Conservation (phyloP, 2,797 vertebrate genomes). For the Eospalax fontanierii region DNA sequence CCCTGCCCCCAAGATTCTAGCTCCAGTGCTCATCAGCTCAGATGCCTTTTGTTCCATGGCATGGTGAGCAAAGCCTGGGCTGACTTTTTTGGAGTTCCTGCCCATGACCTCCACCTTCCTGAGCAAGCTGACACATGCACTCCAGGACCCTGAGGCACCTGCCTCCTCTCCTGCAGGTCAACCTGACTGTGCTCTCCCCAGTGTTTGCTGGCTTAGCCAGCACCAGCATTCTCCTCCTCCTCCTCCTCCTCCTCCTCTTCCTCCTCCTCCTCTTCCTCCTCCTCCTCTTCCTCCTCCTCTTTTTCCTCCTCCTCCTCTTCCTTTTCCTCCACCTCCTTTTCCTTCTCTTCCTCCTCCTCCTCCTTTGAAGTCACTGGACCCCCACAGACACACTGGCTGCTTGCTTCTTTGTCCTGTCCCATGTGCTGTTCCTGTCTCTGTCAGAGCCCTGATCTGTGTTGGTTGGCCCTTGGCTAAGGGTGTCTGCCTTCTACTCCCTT, state of each 20-base stretch:
- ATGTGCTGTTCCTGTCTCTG: background rate
- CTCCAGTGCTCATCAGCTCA: background rate
- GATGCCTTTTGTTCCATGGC: background rate
- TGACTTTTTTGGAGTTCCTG: background rate
- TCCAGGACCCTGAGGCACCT: background rate
- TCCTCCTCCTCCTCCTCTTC: too few species aligned
- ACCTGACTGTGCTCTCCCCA: background rate
- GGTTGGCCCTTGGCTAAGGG: background rate
- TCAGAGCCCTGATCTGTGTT: background rate
- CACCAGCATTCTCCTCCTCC: too few species aligned
- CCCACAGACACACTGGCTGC: background rate
- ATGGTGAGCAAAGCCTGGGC: background rate
- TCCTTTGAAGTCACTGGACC: background rate
- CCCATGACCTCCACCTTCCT: background rate
- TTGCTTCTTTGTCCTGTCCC: too few species aligned
- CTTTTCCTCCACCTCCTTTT: too few species aligned
- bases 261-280: too few species aligned
- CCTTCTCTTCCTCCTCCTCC: too few species aligned
- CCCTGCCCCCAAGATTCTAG: background rate
- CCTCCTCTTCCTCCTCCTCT: too few species aligned
- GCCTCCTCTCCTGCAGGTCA: too few species aligned
- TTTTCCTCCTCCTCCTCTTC: too few species aligned
- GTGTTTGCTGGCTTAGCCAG: too few species aligned
- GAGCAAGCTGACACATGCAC: rapidly evolving
- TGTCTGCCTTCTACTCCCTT: background rate